phyloP scores from a whole-genome alignment of 2,888 invertebrate species.

The Machimus atricapillus region DNA sequence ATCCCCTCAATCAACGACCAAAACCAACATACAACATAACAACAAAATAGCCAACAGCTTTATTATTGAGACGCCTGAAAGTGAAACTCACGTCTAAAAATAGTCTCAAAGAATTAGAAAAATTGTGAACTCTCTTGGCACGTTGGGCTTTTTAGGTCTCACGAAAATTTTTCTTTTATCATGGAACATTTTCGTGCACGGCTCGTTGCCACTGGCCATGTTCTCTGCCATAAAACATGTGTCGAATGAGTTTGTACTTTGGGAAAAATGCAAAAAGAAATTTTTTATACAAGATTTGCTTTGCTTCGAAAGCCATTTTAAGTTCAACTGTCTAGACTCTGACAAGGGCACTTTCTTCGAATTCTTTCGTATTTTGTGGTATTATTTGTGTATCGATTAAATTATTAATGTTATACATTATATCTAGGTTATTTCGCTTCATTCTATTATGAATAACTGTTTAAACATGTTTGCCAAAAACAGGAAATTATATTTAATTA shows the following conservation, averaged over 20 bases:
- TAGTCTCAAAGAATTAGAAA: background rate
- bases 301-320: background rate
- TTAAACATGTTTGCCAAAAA: too few species aligned
- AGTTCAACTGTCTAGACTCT: background rate
- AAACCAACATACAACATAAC: background rate
- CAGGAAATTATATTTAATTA: background rate
- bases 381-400: background rate
- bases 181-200: background rate
- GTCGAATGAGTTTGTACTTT: background rate
- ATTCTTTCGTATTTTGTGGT: background rate
- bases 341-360: background rate
- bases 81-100: background rate
- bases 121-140: background rate
- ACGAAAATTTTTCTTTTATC: background rate
- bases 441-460: too few species aligned
- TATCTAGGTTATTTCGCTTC: background rate
- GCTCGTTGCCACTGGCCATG: background rate
- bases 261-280: background rate
- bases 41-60: constrained; percentile 7
- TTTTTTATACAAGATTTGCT: background rate
- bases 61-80: constrained; percentile 20
- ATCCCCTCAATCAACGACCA: background rate
- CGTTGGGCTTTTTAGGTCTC: background rate
- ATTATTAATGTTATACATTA: background rate
- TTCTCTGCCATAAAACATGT: background rate